These are phyloP conservation scores for Pseudotriccus pelzelni DNA, from an alignment of 2,797 vertebrate genomes.

Conservation along the genomic window DNA sequence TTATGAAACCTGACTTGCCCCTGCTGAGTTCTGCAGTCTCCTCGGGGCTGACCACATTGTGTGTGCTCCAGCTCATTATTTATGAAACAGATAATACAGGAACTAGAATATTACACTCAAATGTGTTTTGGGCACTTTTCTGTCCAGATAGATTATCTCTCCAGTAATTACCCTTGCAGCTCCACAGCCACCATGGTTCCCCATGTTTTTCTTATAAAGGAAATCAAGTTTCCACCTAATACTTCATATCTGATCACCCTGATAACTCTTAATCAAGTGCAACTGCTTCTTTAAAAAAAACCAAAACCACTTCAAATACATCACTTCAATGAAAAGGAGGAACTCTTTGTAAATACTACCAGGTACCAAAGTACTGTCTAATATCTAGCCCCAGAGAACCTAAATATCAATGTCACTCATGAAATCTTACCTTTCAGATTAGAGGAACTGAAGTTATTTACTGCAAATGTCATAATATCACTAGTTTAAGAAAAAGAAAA, in stretches of 20 bases:
- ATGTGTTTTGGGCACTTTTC: neutral
- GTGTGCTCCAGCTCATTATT: neutral
- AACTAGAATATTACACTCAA: neutral
- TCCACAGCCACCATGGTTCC: neutral
- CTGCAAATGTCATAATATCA: neutral
- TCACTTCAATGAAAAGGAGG: neutral
- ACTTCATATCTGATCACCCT: neutral
- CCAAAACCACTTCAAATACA: neutral
- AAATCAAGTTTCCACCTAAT: neutral
- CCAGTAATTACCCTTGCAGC: neutral
- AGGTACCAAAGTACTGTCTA: neutral
- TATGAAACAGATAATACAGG: neutral
- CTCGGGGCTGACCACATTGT: neutral
- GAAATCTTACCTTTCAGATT: neutral
- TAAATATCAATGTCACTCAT: neutral
- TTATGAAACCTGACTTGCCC: neutral
- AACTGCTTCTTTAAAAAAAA: neutral
- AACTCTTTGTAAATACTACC: neutral
- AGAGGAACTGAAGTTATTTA: neutral
- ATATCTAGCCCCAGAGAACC: neutral
- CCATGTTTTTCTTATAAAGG: neutral
- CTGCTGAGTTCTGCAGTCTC: neutral
- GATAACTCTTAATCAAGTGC: neutral
- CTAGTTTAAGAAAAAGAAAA: neutral
- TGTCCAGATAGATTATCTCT: neutral